Evolutionary conservation across 2,113 vertebrate genomes (phyloP), one percentile per base, ranked within the genome.

Genomic region (Cyphomyrus plagiostoma): DNA sequence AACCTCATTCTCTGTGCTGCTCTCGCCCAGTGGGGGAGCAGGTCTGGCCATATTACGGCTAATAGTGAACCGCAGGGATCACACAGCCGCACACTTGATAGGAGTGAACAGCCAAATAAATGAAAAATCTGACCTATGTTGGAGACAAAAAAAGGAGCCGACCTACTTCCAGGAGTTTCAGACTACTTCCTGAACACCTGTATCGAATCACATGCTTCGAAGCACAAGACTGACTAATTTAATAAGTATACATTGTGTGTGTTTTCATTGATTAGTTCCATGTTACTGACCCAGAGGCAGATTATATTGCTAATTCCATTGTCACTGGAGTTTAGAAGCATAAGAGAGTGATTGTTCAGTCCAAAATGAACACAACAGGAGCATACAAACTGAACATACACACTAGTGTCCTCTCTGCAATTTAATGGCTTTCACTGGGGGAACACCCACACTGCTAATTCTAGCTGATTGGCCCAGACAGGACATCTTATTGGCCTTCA

Each of bases 281-380:
- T 80, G 30, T 42, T 42, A 42, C 30, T 80, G 35, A 80, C 30
- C 74, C 74, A 39, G 74, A 42, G 74, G 74, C 15, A 42, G 74
- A 80, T 80, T 80, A 80, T 80, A 80, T 42, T 42, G 35, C 15
- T 80, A 35, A 15, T 58, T 9, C 90, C 62, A 90, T 89, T 26
- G 80, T 90, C 89, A 88, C 88, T 80, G 90, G 90, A 88, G 80
- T 90, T 90, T 74, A 56, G 62, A 92, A 86, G 53, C 66, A 70
- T 85, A 35, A 82, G 52, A 35, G 56, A 90, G 93, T 42, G 90
- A 94, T 92, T 92, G 93, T 94, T 93, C 89, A 94, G 49, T 85
- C 8, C 17, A 39, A 35, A 35, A 87, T 35, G 46, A 10, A 85
- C 45, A 85, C 42, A 85, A 8, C 11, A 9, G 35, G 19, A 46